These are phyloP conservation scores for Chionis minor DNA, from an alignment of 2,113 vertebrate species.

Conservation along the genomic window DNA sequence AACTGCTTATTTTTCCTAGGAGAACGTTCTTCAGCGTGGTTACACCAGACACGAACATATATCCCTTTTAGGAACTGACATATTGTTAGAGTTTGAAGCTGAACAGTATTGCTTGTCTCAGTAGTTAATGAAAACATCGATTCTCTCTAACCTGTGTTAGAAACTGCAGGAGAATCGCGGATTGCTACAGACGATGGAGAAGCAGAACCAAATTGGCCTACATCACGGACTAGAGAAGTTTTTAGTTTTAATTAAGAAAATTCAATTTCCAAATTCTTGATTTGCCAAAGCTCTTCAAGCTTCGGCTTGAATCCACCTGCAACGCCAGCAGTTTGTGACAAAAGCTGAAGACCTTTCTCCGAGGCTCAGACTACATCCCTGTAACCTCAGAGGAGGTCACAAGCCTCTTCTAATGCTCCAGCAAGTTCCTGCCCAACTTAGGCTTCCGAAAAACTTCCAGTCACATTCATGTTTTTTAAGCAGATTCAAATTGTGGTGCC, in stretches of 20 bases:
- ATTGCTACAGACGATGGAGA: not conserved
- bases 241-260: not conserved
- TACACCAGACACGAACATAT: not conserved
- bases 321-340: not conserved
- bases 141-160: not conserved
- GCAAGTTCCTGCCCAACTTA: not conserved
- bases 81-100: not conserved
- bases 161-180: not conserved
- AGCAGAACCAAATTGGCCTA: not conserved
- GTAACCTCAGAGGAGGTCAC: not conserved
- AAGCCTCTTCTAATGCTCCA: not conserved
- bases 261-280: not conserved
- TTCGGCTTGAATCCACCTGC: not conserved
- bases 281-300: not conserved
- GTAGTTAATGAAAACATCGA: not conserved
- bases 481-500: not conserved
- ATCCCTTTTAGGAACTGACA: not conserved
- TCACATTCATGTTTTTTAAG: not conserved
- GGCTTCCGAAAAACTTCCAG: not conserved
- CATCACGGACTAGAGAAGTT: not conserved
- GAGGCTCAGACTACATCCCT: fast-evolving
- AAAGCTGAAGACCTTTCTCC: not conserved
- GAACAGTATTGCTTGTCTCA: not conserved
- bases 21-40: not conserved
- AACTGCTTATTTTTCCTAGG: not conserved